phyloP scores from a whole-genome alignment of 2,888 invertebrate species.

The Campoplex nolae region DNA sequence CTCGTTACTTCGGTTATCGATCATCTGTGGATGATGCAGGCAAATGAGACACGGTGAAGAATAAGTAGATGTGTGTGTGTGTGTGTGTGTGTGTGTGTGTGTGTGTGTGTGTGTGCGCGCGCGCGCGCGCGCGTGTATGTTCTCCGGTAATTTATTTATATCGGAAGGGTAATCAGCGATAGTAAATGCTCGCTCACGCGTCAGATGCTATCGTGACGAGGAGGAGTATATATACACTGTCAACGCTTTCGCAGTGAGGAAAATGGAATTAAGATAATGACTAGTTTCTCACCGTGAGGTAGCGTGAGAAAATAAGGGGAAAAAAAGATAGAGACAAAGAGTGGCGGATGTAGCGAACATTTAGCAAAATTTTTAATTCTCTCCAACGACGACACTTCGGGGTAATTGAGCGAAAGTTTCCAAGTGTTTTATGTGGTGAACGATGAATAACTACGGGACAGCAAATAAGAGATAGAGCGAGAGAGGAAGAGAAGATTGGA shows the following conservation, averaged over 20 bases:
- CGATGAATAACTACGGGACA: constrained; percentile 51
- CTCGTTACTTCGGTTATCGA: background rate
- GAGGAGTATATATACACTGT: constrained; percentile 18
- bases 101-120: background rate
- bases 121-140: background rate
- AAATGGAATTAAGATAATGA: constrained; percentile 65
- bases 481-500: constrained; percentile 64
- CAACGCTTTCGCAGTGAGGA: constrained; percentile 31
- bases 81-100: background rate
- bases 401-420: constrained; percentile 73
- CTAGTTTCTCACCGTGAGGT: constrained; percentile 38
- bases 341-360: constrained; percentile 52
- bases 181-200: constrained; percentile 62
- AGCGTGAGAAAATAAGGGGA: constrained; percentile 33
- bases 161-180: constrained; percentile 58
- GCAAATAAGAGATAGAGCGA: constrained; percentile 60
- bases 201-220: constrained; percentile 36
- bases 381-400: constrained; percentile 65
- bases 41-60: constrained; percentile 27
- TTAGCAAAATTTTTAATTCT: constrained; percentile 71
- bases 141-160: constrained; percentile 61
- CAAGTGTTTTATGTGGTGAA: constrained; percentile 66
- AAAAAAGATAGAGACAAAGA: constrained; percentile 16
- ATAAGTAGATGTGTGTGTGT: background rate
- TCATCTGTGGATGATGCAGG: background rate